Base-by-base conservation (phyloP, 2,113 vertebrate genomes). In the Spea multiplicata region DNA sequence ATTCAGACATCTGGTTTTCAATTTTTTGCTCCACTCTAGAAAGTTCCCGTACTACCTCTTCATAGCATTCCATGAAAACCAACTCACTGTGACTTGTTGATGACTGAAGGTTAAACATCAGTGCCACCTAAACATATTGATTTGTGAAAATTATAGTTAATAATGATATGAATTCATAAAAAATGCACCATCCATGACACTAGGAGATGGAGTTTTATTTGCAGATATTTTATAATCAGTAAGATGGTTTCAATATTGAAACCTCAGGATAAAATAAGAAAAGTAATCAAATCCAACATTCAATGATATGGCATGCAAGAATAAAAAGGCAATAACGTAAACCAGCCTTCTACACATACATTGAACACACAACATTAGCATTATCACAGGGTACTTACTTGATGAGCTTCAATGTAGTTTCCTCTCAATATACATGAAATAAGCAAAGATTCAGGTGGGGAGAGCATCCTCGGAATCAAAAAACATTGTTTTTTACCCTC, bases 381-480 rank as follows among this genome's bases (percentile, higher is more conserved):
- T 30, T 30, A 30, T 30, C 2, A 30, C 30, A 30, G 30, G 30
- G 30, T 30, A n/a, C 57, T 90, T 78, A 94, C 97, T 95, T 99
- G 96, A 84, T 93, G 96, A 8, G 96, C 97, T 88, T 99, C 95
- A 80, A 93, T 74, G 14, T 95, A 96, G 90, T 98, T 99, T 46
- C 93, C 95, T 57, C 90, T 88, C 66, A 96, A 90, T 83, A 99
- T 92, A 85, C 97, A 99, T 81, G 97, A 94, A 53, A 95, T 90
- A 50, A 99, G 91, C 53, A 99, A 90, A 8, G 96, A 98, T 86
- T 99, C 97, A 0, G 97, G 96, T n/a, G 96, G 89, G 10, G 97
- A 94, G 87, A 98, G 86, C 97, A 99, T 98, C 88, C 96, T 93
- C 5, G 95, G 95, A 71, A 99, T 91, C 71, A 99, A 86, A 67